Conservation (phyloP, 1,140 invertebrate species). For the Lepidostoma basale region DNA sequence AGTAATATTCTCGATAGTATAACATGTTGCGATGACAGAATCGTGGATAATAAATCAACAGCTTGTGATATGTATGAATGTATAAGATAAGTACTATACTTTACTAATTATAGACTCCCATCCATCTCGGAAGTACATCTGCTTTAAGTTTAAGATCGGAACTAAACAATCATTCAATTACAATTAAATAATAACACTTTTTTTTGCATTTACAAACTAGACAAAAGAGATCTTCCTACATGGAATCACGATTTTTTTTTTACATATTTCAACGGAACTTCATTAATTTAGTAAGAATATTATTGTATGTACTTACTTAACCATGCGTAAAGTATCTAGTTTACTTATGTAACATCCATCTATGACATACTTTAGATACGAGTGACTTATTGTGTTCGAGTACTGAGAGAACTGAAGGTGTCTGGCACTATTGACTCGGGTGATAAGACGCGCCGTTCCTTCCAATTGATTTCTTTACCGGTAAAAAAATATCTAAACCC, state of each 20-base stretch:
- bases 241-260: not conserved
- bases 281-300: not conserved
- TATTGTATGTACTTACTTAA: conserved; percentile 17
- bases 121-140: too few species aligned
- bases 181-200: too few species aligned
- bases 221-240: too few species aligned
- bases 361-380: conserved; percentile 6
- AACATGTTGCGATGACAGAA: conserved; percentile 1
- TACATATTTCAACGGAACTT: not conserved
- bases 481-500: conserved; percentile 43
- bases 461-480: conserved; percentile 12
- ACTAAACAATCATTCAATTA: too few species aligned
- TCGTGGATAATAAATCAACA: conserved; percentile 24
- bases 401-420: not conserved
- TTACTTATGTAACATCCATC: conserved; percentile 21
- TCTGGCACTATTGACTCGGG: not conserved
- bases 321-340: conserved; percentile 7
- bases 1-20: not conserved
- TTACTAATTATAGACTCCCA: too few species aligned
- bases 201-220: too few species aligned
- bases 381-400: not conserved
- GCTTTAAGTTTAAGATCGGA: too few species aligned
- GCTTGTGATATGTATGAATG: conserved; percentile 40
- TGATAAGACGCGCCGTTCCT: not conserved
- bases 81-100: conserved; percentile 29